phyloP scores from a whole-genome alignment of 2,797 vertebrate species.

The Huso huso region DNA sequence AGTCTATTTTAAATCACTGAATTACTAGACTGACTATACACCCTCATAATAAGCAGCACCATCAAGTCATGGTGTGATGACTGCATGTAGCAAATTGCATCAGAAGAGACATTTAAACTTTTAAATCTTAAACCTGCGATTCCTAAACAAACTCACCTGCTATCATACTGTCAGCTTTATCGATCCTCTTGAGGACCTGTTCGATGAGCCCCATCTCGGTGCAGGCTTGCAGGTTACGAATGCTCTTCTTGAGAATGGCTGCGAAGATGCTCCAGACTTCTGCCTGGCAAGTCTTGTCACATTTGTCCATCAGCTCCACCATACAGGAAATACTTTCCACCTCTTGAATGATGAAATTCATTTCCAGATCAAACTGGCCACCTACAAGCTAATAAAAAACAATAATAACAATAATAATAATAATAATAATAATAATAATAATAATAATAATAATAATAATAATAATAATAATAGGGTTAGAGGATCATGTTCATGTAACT shows the following conservation, averaged over 20 bases:
- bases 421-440: too few species aligned
- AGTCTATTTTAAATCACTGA: too few species aligned
- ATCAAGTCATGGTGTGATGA: slow-evolving; percentile 1
- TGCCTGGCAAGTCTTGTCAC: slow-evolving; percentile 85
- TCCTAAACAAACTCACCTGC: slow-evolving; percentile 68
- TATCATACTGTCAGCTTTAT: slow-evolving; percentile 82
- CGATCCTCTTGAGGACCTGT: slow-evolving; percentile 73
- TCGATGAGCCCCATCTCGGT: slow-evolving; percentile 85
- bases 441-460: slow-evolving; percentile 26
- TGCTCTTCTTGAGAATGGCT: slow-evolving; percentile 91
- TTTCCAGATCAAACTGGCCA: slow-evolving; percentile 92
- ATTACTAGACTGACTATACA: too few species aligned
- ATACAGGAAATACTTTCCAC: slow-evolving; percentile 85
- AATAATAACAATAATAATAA: too few species aligned
- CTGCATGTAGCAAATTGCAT: background rate
- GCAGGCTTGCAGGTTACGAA: slow-evolving; percentile 86
- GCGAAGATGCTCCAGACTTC: slow-evolving; percentile 98
- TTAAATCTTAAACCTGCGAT: background rate
- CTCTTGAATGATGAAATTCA: slow-evolving; percentile 98
- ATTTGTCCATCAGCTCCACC: slow-evolving; percentile 89
- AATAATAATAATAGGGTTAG: too few species aligned
- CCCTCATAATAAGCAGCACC: too few species aligned
- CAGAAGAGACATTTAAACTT: background rate
- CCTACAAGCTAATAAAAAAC: slow-evolving; percentile 74
- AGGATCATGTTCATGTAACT: too few species aligned